Conservation (phyloP, 1,140 invertebrate genomes). For the Bacillus rossius region DNA sequence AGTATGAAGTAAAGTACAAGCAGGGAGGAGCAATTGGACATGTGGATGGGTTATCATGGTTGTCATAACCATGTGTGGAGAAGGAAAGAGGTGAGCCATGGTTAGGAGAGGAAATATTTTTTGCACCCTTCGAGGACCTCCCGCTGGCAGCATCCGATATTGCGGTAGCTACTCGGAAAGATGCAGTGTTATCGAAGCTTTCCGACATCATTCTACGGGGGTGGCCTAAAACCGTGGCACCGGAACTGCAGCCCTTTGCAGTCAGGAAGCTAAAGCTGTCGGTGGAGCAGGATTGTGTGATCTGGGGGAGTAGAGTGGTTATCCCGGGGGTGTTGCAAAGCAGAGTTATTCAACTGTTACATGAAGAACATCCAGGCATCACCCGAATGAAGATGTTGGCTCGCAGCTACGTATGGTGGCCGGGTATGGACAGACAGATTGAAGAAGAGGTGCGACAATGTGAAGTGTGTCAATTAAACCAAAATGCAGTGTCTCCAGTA, state of each 20-base stretch:
- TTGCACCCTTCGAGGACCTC: too few relatives aligned
- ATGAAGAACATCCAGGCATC: conserved; percentile 44
- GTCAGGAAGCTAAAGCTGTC: not conserved
- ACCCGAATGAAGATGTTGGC: conserved; percentile 47
- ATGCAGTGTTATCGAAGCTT: not conserved
- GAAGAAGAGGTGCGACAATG: conserved; percentile 35
- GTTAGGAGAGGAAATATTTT: too few relatives aligned
- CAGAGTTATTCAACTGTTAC: conserved; percentile 38
- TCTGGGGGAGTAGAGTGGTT: conserved; percentile 26
- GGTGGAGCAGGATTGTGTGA: conserved; percentile 1
- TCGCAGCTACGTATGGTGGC: conserved; percentile 46
- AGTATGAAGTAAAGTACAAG: too few relatives aligned
- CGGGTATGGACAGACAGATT: conserved; percentile 42
- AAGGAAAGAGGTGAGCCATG: too few relatives aligned
- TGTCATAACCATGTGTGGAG: too few relatives aligned
- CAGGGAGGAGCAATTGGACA: too few relatives aligned
- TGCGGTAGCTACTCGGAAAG: not conserved
- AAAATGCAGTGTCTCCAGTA: not conserved
- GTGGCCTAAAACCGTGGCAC: not conserved
- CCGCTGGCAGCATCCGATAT: not conserved
- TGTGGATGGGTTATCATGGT: too few relatives aligned
- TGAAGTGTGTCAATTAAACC: conserved; percentile 21
- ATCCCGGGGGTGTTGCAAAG: conserved; percentile 36
- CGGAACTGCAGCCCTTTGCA: not conserved
- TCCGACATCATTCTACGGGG: not conserved